Evolutionary conservation across 1,140 invertebrate species (phyloP).

Genomic region (Bemisia tabaci): DNA sequence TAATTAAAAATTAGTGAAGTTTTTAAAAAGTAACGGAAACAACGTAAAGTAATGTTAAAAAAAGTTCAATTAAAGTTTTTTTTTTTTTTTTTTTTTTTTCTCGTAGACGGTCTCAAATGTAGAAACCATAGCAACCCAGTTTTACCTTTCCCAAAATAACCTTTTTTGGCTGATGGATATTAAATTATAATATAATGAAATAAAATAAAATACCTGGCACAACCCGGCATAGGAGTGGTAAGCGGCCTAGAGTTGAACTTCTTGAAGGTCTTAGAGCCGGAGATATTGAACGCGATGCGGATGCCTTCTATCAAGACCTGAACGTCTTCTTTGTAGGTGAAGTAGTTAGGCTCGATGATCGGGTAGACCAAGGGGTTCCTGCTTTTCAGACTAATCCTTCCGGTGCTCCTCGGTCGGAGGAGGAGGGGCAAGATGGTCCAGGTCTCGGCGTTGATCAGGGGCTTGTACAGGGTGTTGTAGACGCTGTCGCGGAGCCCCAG

Average conservation of each 20-base stretch:
- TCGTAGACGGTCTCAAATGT: too few relatives aligned
- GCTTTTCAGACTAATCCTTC: conserved; percentile 61
- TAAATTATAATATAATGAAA: too few relatives aligned
- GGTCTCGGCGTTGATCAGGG: conserved; percentile 56
- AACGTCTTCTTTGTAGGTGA: conserved; percentile 64
- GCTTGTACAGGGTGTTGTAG: conserved; percentile 74
- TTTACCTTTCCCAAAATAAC: too few relatives aligned
- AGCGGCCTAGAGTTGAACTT: conserved; percentile 62
- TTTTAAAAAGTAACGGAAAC: too few relatives aligned
- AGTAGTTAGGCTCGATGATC: conserved; percentile 83
- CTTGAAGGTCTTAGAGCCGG: conserved; percentile 62
- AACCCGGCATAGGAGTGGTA: conserved; percentile 64
- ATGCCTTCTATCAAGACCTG: conserved; percentile 63
- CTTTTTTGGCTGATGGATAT: too few relatives aligned
- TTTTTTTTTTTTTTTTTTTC: too few relatives aligned
- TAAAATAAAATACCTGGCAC: conserved; percentile 46
- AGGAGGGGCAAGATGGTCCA: conserved; percentile 71
- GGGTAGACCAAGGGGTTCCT: conserved; percentile 68
- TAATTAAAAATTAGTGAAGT: too few relatives aligned
- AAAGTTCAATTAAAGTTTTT: too few relatives aligned
- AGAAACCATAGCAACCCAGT: too few relatives aligned
- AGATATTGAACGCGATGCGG: conserved; percentile 61
- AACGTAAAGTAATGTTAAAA: too few relatives aligned
- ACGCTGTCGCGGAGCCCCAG: conserved; percentile 60
- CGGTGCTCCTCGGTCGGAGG: conserved; percentile 66